Conservation (phyloP, 2,113 vertebrate genomes). For the Apistogramma diplotaenia region DNA sequence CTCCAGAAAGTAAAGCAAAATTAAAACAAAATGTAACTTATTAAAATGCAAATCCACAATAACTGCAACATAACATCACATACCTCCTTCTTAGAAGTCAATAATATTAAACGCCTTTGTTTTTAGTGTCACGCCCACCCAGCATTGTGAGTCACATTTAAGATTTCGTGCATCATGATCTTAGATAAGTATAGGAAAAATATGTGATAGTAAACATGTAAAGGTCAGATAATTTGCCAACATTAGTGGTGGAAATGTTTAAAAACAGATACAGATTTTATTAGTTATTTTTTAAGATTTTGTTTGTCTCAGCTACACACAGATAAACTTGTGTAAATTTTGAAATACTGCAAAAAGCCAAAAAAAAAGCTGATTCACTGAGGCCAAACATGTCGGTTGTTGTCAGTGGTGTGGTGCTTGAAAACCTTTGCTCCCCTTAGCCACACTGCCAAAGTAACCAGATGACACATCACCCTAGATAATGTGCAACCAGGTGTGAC, state of each 20-base stretch:
- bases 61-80: neutral
- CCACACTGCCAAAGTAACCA: neutral
- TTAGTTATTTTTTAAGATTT: neutral
- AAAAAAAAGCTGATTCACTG: neutral
- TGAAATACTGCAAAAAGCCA: neutral
- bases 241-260: neutral
- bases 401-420: neutral
- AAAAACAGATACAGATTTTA: neutral
- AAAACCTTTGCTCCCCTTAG: slow-evolving; percentile 22
- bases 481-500: slow-evolving; percentile 43
- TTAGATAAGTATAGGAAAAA: neutral
- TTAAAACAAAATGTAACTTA: neutral
- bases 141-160: neutral
- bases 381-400: neutral
- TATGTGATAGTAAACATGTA: neutral
- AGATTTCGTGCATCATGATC: neutral
- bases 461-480: slow-evolving; percentile 5
- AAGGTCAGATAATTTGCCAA: neutral
- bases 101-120: neutral
- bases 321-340: neutral
- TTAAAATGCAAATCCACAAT: neutral
- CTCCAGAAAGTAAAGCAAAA: neutral
- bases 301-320: neutral
- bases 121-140: neutral
- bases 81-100: neutral